These are phyloP conservation scores for Crotalus helleri DNA, from an alignment of 2,113 vertebrate genomes.

Conservation along the genomic window DNA sequence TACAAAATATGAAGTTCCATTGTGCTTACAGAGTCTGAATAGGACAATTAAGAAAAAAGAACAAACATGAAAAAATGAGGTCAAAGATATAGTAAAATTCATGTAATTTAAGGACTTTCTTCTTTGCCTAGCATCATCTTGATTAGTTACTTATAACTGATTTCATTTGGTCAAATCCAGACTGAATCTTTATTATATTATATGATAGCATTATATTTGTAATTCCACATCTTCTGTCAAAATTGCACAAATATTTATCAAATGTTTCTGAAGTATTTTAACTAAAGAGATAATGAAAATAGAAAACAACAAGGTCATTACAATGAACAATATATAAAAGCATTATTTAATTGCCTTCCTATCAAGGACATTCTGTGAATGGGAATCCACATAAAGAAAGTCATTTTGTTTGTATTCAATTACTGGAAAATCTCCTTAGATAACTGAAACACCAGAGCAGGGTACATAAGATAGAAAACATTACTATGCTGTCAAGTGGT, in stretches of 20 bases:
- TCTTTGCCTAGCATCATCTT: background rate
- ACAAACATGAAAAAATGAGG: background rate
- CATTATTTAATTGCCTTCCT: background rate
- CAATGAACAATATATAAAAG: background rate
- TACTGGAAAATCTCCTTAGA: background rate
- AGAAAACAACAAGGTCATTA: background rate
- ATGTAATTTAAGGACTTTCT: background rate
- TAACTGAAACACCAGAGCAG: background rate
- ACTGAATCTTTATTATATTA: background rate
- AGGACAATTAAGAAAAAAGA: constrained; percentile 12
- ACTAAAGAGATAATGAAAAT: background rate
- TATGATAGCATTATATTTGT: background rate
- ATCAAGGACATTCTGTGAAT: background rate
- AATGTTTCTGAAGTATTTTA: background rate
- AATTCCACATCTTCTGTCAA: background rate
- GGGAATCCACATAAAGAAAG: background rate
- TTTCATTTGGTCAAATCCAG: background rate
- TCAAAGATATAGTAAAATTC: constrained; percentile 21
- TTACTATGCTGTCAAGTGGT: background rate
- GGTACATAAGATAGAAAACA: background rate
- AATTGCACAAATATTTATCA: background rate
- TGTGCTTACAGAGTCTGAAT: constrained; percentile 23
- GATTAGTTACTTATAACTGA: background rate
- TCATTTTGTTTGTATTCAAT: background rate
- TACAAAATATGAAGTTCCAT: constrained; percentile 28